These are phyloP conservation scores for Podiceps cristatus DNA, from an alignment of 2,113 vertebrate genomes.

Conservation along the genomic window DNA sequence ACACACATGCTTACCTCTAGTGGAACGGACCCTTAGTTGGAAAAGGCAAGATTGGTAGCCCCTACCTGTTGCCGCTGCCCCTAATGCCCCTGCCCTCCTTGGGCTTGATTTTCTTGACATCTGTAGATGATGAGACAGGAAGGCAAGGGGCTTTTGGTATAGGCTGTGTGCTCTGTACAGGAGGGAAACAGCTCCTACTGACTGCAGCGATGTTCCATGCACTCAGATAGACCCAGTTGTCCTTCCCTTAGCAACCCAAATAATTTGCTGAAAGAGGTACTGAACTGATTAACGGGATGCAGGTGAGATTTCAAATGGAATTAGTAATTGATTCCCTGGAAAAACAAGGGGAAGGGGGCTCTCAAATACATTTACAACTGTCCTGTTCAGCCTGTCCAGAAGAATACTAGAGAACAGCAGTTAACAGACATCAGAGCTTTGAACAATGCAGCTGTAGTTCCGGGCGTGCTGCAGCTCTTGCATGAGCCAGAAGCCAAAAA, in stretches of 20 bases:
- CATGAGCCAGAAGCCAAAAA: background rate
- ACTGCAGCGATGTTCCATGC: background rate
- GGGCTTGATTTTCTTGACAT: background rate
- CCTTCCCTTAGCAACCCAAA: background rate
- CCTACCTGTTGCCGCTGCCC: background rate
- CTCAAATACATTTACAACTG: background rate
- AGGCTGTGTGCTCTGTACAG: background rate
- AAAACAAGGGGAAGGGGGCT: background rate
- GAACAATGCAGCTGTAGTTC: background rate
- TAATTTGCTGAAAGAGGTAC: background rate
- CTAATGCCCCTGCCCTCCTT: background rate
- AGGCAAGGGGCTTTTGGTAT: background rate
- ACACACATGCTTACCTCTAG: background rate
- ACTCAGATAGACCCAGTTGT: background rate
- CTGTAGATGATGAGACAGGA: background rate
- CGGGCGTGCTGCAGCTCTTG: background rate
- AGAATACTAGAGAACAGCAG: background rate
- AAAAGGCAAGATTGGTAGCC: background rate
- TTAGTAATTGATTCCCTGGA: background rate
- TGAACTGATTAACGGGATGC: background rate
- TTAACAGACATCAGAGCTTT: background rate
- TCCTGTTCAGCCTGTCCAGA: background rate
- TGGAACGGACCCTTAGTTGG: background rate
- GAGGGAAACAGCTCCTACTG: background rate
- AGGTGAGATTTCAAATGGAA: background rate